These are phyloP conservation scores for Drosophila kuntzei DNA, from an alignment of 2,888 invertebrate genomes.

Conservation along the genomic window DNA sequence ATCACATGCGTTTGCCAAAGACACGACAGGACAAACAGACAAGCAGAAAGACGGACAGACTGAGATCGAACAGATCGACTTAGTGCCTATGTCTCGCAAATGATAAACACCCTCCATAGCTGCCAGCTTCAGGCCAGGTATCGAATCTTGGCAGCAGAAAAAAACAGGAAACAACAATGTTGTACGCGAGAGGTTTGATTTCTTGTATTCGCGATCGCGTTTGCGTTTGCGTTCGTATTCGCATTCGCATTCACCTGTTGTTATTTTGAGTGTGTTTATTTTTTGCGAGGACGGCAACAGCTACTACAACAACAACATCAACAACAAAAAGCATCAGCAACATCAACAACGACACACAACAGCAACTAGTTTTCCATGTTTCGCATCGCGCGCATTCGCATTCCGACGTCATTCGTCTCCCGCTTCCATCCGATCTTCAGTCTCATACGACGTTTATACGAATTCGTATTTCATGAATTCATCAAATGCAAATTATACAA, in stretches of 20 bases:
- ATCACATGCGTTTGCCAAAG: conserved; percentile 21
- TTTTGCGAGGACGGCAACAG: conserved; percentile 55
- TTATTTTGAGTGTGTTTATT: conserved; percentile 69
- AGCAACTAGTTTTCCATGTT: conserved; percentile 76
- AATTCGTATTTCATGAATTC: neutral
- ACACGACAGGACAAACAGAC: conserved; percentile 6
- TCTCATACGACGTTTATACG: neutral
- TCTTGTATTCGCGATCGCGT: conserved; percentile 64
- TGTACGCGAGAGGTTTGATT: conserved; percentile 66
- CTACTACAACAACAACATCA: conserved; percentile 34
- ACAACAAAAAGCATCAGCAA: conserved; percentile 37
- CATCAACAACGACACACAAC: conserved; percentile 56
- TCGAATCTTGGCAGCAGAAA: conserved; percentile 15
- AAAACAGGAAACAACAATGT: conserved; percentile 73
- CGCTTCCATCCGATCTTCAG: conserved; percentile 27
- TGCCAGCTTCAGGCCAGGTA: neutral
- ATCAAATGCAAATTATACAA: too few relatives aligned
- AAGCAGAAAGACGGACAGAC: conserved; percentile 2
- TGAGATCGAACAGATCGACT: conserved; percentile 42
- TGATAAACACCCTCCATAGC: conserved; percentile 47
- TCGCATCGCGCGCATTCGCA: conserved; percentile 62
- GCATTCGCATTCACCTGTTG: conserved; percentile 77
- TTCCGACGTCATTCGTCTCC: conserved; percentile 47
- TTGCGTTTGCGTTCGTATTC: conserved; percentile 34
- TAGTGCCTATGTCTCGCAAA: conserved; percentile 42